These are phyloP conservation scores for Platyura marginata DNA, from an alignment of 1,140 invertebrate species.

Conservation along the genomic window DNA sequence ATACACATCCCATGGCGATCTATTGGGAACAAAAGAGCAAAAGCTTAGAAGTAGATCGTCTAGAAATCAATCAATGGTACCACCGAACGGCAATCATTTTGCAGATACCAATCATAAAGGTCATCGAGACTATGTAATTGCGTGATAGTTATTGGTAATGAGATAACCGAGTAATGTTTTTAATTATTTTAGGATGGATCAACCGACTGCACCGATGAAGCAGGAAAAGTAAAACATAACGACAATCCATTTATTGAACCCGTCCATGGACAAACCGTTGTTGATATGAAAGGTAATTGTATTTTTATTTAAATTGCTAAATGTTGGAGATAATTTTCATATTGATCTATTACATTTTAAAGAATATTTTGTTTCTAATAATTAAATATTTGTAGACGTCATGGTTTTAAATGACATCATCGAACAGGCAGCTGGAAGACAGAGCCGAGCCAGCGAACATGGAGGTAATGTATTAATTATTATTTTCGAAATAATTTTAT, in stretches of 20 bases:
- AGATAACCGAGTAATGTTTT: background rate
- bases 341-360: too few species aligned
- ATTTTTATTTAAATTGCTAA: background rate
- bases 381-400: constrained; percentile 54
- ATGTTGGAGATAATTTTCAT: too few species aligned
- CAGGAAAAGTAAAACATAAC: constrained; percentile 64
- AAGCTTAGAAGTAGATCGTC: constrained; percentile 55
- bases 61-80: constrained; percentile 41
- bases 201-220: constrained; percentile 55
- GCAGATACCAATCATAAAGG: constrained; percentile 46
- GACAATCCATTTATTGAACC: constrained; percentile 83
- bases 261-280: constrained; percentile 66
- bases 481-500: background rate
- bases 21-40: constrained; percentile 74
- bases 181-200: constrained; percentile 35
- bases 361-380: too few species aligned
- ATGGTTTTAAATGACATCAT: constrained; percentile 96
- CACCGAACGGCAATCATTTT: constrained; percentile 25
- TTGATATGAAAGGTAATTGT: constrained; percentile 79
- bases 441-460: constrained; percentile 65
- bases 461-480: constrained; percentile 54
- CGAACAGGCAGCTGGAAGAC: constrained; percentile 78
- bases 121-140: constrained; percentile 47
- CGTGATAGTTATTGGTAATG: background rate
- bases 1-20: constrained; percentile 83